A percentile compares a stretch with the other conserved stretches of the same genome.
These are phyloP conservation scores for Drosophila baimaii DNA, from an alignment of 1,140 invertebrate genomes.

Conservation along the genomic window DNA sequence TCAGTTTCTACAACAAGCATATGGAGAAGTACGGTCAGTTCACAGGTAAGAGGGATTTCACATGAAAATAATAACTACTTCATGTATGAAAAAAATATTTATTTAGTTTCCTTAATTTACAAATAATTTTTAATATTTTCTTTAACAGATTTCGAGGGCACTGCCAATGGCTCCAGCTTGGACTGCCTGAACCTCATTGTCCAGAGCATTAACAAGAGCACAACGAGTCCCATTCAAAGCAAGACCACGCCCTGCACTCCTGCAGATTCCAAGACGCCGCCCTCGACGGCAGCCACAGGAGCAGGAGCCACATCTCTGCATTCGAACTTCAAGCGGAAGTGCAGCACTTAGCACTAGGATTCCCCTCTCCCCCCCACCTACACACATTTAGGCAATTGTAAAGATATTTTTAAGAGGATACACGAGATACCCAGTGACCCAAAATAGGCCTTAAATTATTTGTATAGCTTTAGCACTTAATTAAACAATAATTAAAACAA, in stretches of 20 bases:
- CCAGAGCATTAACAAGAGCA: constrained; percentile 86
- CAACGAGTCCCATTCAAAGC: constrained; percentile 41
- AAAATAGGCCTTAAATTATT: constrained; percentile 59
- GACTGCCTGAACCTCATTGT: constrained; percentile 88
- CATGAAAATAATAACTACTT: background rate
- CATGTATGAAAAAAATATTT: background rate
- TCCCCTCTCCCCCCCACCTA: no score
- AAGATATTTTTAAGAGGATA: constrained; percentile 72
- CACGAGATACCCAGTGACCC: constrained; percentile 73
- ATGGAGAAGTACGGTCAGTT: constrained; percentile 77
- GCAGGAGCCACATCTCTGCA: constrained; percentile 53
- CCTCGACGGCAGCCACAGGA: constrained; percentile 9
- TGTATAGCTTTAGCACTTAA: constrained; percentile 64
- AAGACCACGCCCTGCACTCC: constrained; percentile 30
- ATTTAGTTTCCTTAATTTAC: background rate
- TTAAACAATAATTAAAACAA: constrained; percentile 48
- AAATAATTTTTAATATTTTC: background rate
- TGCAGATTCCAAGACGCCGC: constrained; percentile 29
- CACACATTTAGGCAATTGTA: constrained; percentile 68
- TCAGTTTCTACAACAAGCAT: constrained; percentile 71
- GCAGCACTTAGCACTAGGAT: constrained; percentile 64
- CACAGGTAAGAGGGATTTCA: constrained; percentile 58
- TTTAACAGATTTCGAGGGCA: constrained; percentile 53
- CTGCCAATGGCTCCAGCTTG: constrained; percentile 85
- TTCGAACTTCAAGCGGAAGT: constrained; percentile 77